Evolutionary conservation across 2,113 vertebrate genomes (phyloP), one percentile per base, ranked within the genome.

Genomic region (Pseudorhombus dupliciocellatus): DNA sequence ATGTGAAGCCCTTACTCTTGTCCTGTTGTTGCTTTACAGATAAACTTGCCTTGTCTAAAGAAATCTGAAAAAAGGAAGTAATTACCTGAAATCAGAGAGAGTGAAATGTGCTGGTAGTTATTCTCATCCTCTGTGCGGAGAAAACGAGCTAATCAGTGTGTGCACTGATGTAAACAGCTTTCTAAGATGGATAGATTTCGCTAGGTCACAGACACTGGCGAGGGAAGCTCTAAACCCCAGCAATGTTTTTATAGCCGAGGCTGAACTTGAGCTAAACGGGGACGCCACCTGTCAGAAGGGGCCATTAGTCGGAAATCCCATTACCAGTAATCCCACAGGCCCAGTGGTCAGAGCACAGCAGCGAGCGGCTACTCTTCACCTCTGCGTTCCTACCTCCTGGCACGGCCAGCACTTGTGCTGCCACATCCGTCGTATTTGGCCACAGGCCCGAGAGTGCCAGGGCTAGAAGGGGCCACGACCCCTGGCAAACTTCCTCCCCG

Each of bases 271-370:
- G 81, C 80, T 91, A 83, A 90, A 89, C 67, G 37, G 69, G 76
- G 82, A 86, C 63, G 11, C 84, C 88, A 89, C 84, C 87, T 90
- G 88, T 90, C 80, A 83, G 73, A 58, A 58, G 83, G 24, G 81
- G 80, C 82, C 87, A 83, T 87, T 70, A 83, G 73, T 61, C 50
- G 70, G 79, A 90, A 90, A 92, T 91, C 90, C 87, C 85, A 91
- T 92, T 91, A 90, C 20, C 66, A n/a, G 72, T 92, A 92, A 92
- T 91, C 91, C 88, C 76, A 54, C 48, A 83, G 78, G 65, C 68
- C 61, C 44, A 31, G 77, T n/a, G 70, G 44, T 69, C 30, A 42
- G 66, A 73, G 62, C 46, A 21, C 60, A 73, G 61, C 69, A 54
- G 26, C 65, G 5, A 18, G 60, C 44, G 54, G 40, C 64, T 54